phyloP scores from a whole-genome alignment of 2,113 vertebrate genomes.

The Ptychochromis oligacanthus region DNA sequence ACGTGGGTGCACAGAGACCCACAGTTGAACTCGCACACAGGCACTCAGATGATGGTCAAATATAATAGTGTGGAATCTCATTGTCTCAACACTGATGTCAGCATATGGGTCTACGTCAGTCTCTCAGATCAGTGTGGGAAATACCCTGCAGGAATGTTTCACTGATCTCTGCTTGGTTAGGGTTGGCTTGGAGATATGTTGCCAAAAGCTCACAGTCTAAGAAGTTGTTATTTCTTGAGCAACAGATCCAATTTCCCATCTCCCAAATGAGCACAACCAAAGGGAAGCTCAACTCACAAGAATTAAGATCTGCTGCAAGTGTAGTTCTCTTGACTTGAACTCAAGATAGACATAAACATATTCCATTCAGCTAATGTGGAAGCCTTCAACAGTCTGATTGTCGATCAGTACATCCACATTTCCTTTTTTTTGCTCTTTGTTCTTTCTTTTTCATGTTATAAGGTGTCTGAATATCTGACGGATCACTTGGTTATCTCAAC shows the following conservation, averaged over 20 bases:
- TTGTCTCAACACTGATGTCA: neutral
- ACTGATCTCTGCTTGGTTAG: constrained; percentile 2
- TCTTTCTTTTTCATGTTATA: neutral
- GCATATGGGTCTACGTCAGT: neutral
- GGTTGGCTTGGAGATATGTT: constrained; percentile 19
- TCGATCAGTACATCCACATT: neutral
- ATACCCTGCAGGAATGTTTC: constrained; percentile 9
- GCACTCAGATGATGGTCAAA: neutral
- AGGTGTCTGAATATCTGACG: neutral
- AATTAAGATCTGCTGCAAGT: constrained; percentile 33
- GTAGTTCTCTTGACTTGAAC: constrained; percentile 41
- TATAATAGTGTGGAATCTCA: constrained; percentile 6
- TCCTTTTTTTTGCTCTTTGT: constrained; percentile 12
- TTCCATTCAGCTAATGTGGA: constrained; percentile 11
- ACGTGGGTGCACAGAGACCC: neutral
- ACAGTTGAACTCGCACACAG: neutral
- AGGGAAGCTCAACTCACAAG: constrained; percentile 30
- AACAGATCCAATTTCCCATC: constrained; percentile 5
- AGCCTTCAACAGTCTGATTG: constrained; percentile 10
- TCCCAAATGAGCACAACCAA: constrained; percentile 32
- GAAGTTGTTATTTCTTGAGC: constrained; percentile 32
- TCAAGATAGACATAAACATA: constrained; percentile 29
- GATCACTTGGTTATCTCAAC: constrained; percentile 27
- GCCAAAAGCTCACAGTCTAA: constrained; percentile 13
- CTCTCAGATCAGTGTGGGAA: constrained; percentile 2